Evolutionary conservation across 2,797 vertebrate species (phyloP).

Genomic region (Ctenopoma kingsleyae): DNA sequence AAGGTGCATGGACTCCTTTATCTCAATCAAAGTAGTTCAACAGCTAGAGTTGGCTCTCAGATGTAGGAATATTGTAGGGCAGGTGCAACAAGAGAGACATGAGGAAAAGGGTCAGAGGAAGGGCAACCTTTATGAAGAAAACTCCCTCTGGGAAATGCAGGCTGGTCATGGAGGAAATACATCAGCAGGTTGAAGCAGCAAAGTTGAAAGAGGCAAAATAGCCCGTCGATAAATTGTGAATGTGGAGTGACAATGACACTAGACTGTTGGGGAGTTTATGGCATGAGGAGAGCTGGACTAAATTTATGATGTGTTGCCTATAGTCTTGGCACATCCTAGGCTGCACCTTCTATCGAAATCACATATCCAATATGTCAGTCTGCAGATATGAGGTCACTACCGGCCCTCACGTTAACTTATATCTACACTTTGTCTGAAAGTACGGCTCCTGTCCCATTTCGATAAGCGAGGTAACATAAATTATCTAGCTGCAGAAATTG

Average conservation of each 20-base stretch:
- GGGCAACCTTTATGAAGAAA: constrained; percentile 9
- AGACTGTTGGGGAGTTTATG: background rate
- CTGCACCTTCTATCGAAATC: background rate
- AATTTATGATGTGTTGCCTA: background rate
- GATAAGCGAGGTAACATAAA: constrained; percentile 8
- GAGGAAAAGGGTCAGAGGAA: constrained; percentile 19
- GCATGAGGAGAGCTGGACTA: background rate
- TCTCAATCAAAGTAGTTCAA: constrained; percentile 10
- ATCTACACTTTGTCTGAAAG: background rate
- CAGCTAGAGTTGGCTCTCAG: constrained; percentile 2
- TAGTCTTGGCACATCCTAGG: background rate
- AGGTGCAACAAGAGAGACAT: background rate
- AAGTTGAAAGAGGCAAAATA: background rate
- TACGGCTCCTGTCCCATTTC: background rate
- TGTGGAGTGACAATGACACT: background rate
- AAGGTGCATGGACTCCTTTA: background rate
- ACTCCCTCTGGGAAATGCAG: constrained; percentile 6
- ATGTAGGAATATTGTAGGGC: background rate
- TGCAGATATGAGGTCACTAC: background rate
- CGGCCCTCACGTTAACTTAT: background rate
- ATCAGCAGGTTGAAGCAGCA: background rate
- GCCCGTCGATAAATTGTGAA: constrained; percentile 3
- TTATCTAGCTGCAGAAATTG: background rate
- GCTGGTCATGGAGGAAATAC: constrained; percentile 13
- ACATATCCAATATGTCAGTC: background rate